Conservation (phyloP, 2,113 vertebrate genomes). For the Condylura cristata region DNA sequence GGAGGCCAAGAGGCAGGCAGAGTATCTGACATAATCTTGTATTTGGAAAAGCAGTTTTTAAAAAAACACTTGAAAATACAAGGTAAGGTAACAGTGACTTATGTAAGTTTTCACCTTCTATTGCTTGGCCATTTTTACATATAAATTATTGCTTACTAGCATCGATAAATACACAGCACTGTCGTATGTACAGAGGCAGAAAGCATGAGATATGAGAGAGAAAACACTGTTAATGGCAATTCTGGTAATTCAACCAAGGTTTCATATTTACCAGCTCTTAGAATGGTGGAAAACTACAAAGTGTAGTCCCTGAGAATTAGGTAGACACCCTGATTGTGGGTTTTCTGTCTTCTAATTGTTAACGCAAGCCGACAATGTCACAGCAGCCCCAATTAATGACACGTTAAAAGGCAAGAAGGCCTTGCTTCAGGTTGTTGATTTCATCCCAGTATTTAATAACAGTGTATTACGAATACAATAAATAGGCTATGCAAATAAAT, state of each 20-base stretch:
- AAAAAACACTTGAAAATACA: slow-evolving; percentile 88
- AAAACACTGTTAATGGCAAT: slow-evolving; percentile 84
- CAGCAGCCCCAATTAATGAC: slow-evolving; percentile 62
- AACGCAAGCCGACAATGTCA: slow-evolving; percentile 78
- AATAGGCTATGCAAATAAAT: slow-evolving; percentile 89
- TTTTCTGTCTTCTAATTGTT: slow-evolving; percentile 78
- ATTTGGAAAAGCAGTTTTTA: slow-evolving; percentile 88
- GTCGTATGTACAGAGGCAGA: slow-evolving; percentile 87
- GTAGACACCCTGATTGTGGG: slow-evolving; percentile 81
- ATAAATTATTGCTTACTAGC: slow-evolving; percentile 93
- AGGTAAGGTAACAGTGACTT: slow-evolving; percentile 85
- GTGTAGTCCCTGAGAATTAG: slow-evolving; percentile 90
- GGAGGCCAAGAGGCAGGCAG: background rate
- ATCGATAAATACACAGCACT: slow-evolving; percentile 87
- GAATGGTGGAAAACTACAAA: slow-evolving; percentile 83
- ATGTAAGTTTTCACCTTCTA: slow-evolving; percentile 87
- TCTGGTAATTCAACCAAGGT: slow-evolving; percentile 85
- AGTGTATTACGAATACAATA: slow-evolving; percentile 83
- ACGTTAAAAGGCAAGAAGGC: slow-evolving; percentile 71
- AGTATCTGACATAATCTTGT: slow-evolving; percentile 84
- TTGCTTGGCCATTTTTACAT: slow-evolving; percentile 90
- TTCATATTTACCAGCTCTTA: slow-evolving; percentile 86
- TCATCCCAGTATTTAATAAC: slow-evolving; percentile 80
- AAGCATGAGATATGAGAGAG: slow-evolving; percentile 81
- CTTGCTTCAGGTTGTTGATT: slow-evolving; percentile 77